Conservation (phyloP, 2,113 vertebrate species). For the Onychorhynchus coronatus region DNA sequence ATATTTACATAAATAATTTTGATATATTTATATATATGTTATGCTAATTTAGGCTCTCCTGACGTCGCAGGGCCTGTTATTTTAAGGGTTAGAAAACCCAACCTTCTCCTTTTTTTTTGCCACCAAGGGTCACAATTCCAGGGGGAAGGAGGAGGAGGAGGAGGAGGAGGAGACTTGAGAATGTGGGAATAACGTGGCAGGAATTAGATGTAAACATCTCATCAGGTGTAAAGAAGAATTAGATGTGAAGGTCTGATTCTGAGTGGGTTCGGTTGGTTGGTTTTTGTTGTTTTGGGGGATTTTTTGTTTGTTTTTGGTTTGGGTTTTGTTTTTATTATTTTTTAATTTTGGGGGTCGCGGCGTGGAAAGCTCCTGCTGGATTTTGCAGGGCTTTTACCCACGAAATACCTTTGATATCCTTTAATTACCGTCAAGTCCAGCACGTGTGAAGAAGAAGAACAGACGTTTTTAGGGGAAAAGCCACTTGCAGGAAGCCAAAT, state of each 20-base stretch:
- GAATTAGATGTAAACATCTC: neutral
- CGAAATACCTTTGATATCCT: neutral
- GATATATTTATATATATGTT: no score
- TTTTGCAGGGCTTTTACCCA: neutral
- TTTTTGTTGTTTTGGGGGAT: no score
- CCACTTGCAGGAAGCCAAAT: neutral
- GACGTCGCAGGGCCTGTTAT: neutral
- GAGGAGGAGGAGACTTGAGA: neutral
- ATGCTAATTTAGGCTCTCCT: no score
- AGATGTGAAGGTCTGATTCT: neutral
- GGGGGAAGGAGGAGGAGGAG: neutral
- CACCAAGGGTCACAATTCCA: fast-evolving
- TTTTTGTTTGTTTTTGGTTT: no score
- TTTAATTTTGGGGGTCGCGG: neutral
- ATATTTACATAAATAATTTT: no score
- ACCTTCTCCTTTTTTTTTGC: neutral
- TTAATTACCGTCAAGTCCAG: neutral
- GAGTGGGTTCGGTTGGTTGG: no score
- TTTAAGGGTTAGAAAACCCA: neutral
- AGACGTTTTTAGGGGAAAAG: neutral
- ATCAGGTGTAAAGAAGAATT: neutral
- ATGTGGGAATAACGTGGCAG: neutral
- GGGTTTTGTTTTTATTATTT: fast-evolving
- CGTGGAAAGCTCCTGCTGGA: neutral
- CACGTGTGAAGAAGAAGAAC: neutral